Conservation (phyloP, 2,888 invertebrate species). For the Chymomyza fuscimana region DNA sequence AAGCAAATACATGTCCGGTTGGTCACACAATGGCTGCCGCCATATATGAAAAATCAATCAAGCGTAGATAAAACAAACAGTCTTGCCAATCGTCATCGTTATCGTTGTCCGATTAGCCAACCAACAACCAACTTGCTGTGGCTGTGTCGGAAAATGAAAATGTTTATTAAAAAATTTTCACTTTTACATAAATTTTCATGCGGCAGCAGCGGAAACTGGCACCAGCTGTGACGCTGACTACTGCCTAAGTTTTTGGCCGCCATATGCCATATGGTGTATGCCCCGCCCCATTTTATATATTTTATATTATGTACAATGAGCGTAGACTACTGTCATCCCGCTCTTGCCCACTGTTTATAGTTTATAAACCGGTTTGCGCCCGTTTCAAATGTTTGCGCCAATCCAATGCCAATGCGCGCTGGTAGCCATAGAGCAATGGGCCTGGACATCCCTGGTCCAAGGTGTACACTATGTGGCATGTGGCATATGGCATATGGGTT, state of each 20-base stretch:
- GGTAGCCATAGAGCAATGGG: too few species aligned
- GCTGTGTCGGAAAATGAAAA: conserved; percentile 55
- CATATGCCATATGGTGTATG: conserved; percentile 39
- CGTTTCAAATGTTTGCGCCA: conserved; percentile 44
- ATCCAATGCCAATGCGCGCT: conserved; percentile 56
- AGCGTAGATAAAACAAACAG: conserved; percentile 48
- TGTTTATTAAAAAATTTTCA: conserved; percentile 70
- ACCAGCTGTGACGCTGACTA: conserved; percentile 43
- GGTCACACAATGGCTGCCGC: conserved; percentile 3
- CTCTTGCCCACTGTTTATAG: conserved; percentile 44
- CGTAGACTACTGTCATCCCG: conserved; percentile 48
- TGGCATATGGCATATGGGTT: background rate
- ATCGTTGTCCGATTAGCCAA: conserved; percentile 20
- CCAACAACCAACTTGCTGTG: conserved; percentile 33
- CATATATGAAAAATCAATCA: conserved; percentile 58
- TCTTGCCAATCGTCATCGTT: conserved; percentile 6
- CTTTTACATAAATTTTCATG: conserved; percentile 63
- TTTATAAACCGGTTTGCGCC: conserved; percentile 48
- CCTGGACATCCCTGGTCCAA: too few species aligned
- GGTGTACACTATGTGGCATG: background rate
- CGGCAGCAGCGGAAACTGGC: conserved; percentile 29
- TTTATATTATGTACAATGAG: conserved; percentile 39
- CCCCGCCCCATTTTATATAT: conserved; percentile 46
- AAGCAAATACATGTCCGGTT: background rate
- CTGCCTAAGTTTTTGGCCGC: conserved; percentile 31